Percentiles rank a stretch among this genome's conserved stretches.
Evolutionary conservation across 1,140 invertebrate genomes (phyloP).

Genomic region (Drosophila pseudoananassae): DNA sequence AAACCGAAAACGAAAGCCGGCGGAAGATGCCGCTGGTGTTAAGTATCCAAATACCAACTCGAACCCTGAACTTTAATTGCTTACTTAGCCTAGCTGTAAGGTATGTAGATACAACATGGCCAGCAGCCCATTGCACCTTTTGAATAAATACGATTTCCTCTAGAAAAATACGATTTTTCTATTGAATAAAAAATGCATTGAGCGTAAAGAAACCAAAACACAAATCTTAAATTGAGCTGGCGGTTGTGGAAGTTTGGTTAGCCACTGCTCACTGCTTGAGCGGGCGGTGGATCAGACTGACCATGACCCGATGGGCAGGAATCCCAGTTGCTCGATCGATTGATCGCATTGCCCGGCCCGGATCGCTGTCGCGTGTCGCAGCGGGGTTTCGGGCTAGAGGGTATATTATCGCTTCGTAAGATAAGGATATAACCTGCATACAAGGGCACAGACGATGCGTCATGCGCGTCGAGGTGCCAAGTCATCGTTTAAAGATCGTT

Average conservation of each 20-base stretch:
- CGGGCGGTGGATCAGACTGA: slow-evolving; percentile 14
- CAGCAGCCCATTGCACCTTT: slow-evolving; percentile 32
- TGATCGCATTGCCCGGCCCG: background rate
- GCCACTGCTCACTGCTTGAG: slow-evolving; percentile 7
- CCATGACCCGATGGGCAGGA: background rate
- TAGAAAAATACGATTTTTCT: slow-evolving; percentile 78
- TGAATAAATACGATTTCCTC: slow-evolving; percentile 69
- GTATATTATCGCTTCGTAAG: background rate
- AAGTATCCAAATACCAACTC: slow-evolving; percentile 61
- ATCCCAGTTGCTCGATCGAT: slow-evolving; percentile 23
- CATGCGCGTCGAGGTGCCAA: background rate
- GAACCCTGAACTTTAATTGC: slow-evolving; percentile 20
- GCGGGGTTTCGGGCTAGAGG: background rate
- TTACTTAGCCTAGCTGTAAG: slow-evolving; percentile 58
- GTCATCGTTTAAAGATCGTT: slow-evolving; percentile 1
- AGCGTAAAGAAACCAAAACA: slow-evolving; percentile 45
- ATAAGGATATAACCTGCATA: background rate
- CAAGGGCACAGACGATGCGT: background rate
- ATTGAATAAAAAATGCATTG: slow-evolving; percentile 70
- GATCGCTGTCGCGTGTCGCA: background rate
- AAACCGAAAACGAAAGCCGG: slow-evolving; percentile 4
- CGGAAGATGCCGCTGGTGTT: slow-evolving; percentile 56
- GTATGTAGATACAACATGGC: slow-evolving; percentile 66
- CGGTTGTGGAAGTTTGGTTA: slow-evolving; percentile 68
- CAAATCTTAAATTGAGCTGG: slow-evolving; percentile 62